Conservation (phyloP, 2,113 vertebrate genomes). For the Xenus cinereus region DNA sequence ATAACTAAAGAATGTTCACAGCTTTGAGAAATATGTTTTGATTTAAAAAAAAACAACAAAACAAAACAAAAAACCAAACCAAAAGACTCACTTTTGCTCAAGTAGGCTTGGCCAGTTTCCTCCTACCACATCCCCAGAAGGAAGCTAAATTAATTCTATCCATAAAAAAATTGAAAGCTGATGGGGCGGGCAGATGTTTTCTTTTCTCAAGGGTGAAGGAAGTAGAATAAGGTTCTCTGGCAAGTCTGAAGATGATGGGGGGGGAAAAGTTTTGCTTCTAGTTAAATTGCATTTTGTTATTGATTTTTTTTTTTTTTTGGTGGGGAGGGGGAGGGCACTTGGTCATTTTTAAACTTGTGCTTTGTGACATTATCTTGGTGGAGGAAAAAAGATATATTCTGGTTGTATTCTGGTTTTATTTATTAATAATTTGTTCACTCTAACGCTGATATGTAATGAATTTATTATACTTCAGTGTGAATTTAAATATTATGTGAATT, state of each 20-base stretch:
- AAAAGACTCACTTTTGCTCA: neutral
- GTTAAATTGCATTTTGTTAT: neutral
- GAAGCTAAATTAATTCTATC: conserved; percentile 32
- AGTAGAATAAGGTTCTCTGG: neutral
- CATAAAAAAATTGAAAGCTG: conserved; percentile 21
- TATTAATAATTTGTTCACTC: neutral
- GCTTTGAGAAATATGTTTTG: neutral
- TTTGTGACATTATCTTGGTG: neutral
- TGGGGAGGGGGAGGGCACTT: neutral
- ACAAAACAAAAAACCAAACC: no score
- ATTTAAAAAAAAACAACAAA: neutral
- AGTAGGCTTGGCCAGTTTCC: neutral
- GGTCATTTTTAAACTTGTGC: neutral
- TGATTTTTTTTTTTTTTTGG: neutral
- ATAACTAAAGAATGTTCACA: neutral
- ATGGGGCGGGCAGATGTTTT: conserved; percentile 35
- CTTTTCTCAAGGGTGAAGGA: conserved; percentile 10
- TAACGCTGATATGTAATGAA: neutral
- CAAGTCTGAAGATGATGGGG: neutral
- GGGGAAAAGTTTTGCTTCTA: neutral
- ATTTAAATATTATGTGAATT: neutral
- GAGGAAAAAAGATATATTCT: neutral
- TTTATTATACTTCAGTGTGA: neutral
- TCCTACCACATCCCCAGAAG: neutral
- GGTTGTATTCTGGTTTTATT: neutral